Percentiles rank a stretch among this genome's conserved stretches.
Conservation (phyloP, 2,888 invertebrate species). For the Cantharis lateralis region DNA sequence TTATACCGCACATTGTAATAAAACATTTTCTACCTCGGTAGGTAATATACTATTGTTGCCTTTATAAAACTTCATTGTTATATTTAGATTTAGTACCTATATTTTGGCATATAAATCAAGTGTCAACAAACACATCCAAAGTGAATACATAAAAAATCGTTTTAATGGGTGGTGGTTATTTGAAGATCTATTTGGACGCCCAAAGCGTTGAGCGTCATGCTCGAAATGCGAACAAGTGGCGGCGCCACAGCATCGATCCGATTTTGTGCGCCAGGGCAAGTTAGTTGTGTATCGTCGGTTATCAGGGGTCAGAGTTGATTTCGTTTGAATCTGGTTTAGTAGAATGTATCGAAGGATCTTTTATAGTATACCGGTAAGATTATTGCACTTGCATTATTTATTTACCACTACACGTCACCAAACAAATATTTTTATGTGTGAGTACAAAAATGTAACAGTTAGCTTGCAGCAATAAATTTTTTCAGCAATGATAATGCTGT, state of each 20-base stretch:
- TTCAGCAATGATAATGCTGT: not conserved
- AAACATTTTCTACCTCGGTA: too few relatives aligned
- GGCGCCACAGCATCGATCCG: conserved; percentile 38
- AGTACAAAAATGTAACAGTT: not conserved
- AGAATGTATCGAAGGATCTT: conserved; percentile 20
- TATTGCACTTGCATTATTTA: not conserved
- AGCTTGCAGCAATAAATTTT: not conserved
- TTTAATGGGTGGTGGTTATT: conserved; percentile 28
- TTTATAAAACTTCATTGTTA: not conserved
- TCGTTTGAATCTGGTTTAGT: conserved; percentile 20
- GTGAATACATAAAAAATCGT: not conserved
- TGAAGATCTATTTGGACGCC: conserved; percentile 35
- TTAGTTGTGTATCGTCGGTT: conserved; percentile 33
- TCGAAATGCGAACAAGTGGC: conserved; percentile 31
- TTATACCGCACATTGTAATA: too few relatives aligned
- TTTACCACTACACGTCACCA: not conserved
- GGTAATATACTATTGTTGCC: not conserved
- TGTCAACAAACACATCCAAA: not conserved
- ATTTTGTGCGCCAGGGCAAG: conserved; percentile 38
- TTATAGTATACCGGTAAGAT: not conserved
- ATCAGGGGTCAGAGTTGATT: conserved; percentile 33
- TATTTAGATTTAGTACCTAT: not conserved
- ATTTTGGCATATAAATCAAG: not conserved
- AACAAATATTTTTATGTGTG: too few relatives aligned
- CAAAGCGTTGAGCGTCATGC: conserved; percentile 27